Conservation (phyloP, 2,888 invertebrate species). For the Eupithecia insigniata region DNA sequence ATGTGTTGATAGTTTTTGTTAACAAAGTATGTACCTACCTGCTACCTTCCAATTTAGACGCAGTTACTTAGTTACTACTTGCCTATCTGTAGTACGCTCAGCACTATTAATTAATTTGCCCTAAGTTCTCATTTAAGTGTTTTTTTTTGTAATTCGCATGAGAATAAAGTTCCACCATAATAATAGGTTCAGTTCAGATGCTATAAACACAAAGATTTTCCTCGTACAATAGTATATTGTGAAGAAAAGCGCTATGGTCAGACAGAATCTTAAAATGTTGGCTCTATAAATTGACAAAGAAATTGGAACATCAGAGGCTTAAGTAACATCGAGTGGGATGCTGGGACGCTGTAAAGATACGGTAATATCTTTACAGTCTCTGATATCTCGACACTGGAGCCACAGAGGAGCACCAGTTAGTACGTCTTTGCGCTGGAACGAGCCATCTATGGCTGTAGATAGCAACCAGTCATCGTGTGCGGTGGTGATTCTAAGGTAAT, state of each 20-base stretch:
- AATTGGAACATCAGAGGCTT: slow-evolving; percentile 26
- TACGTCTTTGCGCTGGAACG: slow-evolving; percentile 40
- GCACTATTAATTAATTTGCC: too few species aligned
- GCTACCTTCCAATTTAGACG: too few species aligned
- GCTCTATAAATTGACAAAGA: background rate
- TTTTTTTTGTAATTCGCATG: too few species aligned
- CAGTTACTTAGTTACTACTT: too few species aligned
- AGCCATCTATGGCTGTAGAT: slow-evolving; percentile 52
- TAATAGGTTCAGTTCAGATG: too few species aligned
- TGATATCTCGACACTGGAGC: slow-evolving; percentile 53
- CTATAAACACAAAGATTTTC: background rate
- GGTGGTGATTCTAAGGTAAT: slow-evolving; percentile 40
- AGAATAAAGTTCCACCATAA: too few species aligned
- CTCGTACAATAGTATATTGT: background rate
- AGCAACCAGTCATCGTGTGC: slow-evolving; percentile 40
- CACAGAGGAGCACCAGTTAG: slow-evolving; percentile 21
- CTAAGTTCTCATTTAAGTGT: too few species aligned
- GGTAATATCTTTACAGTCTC: slow-evolving; percentile 55
- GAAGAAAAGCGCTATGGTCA: background rate
- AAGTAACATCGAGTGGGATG: slow-evolving; percentile 42
- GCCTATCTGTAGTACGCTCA: too few species aligned
- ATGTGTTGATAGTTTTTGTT: too few species aligned
- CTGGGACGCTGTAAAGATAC: slow-evolving; percentile 52
- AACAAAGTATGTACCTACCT: too few species aligned
- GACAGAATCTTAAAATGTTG: background rate